Base-by-base conservation (phyloP, 2,888 invertebrate species). In the Epicampocera succincta region DNA sequence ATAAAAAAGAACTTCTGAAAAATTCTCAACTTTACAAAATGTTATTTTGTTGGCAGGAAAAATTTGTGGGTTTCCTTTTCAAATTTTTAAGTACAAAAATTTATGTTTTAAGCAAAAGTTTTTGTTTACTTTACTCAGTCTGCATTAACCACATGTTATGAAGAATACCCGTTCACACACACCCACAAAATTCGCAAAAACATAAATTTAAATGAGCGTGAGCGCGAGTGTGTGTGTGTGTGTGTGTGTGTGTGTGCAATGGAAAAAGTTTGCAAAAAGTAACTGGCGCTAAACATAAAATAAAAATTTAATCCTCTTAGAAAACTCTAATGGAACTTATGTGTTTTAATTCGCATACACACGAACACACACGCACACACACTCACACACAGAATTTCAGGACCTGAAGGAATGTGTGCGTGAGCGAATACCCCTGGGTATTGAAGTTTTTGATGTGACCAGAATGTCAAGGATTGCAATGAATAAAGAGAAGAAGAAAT, bases 281-380 rank as follows among this genome's bases (percentile, higher is more conserved):
- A 66, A 75, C 46, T 74, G 74, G 71, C 78, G 65, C 60, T 75
- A 82, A 82, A 82, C 74, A 78, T 82, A 78, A 78, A 75, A 71
- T 82, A 78, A 78, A 78, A 82, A 58, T 78, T 75, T 82, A 82
- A 82, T 82, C 82, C 83, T 83, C 79, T 83, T 83, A 72, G 68
- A 75, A 83, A 83, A 80, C 72, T 73, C 79, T 83, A 79, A 79
- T 79, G 83, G 83, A 83, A 83, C 80, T 83, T 83, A 80, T 83
- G 83, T 83, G 79, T 79, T 83, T 72, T 79, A 79, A 79, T 61
- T 66, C 83, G 48, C 52, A 74, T 44, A 77, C 40, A 58, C 60
- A 52, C 61, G 63, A 58, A 50, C 74, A 58, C 42, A 52, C 44
- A 75, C 17, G 11, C 19, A 25, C 40, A 6, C 19, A 12, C 12